Evolutionary conservation across 2,888 invertebrate species (phyloP), one percentile per base, ranked within the genome.

Genomic region (Microctonus hyperodae): DNA sequence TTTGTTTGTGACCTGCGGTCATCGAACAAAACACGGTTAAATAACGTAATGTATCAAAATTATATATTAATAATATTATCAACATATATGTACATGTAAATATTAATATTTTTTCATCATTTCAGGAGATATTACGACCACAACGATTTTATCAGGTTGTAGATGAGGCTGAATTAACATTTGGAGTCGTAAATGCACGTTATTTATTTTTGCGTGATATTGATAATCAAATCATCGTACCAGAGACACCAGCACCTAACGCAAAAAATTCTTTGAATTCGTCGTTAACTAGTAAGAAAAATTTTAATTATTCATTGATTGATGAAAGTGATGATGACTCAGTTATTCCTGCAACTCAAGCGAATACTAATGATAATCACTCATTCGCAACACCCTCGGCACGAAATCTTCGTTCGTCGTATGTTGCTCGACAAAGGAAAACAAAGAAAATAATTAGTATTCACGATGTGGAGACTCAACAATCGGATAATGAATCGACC

Each of bases 1-100:
- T 81, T 87, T 71, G 79, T 88, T 23, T 85, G 80, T 74, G 88
- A 88, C 73, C 77, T 85, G 31, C 79, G 83, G 56, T 87, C 87
- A 67, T 78, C 83, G 9, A 87, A 87, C 74, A 85, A 83, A 72
- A 86, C 87, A 5, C 81, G 79, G 67, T 74, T 86, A 44, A 86
- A 85, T 68, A 82, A 84, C 74, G 87, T 87, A 82, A 79, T 22
- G 67, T 73, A 59, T 10, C 58, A 48, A 63, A 56, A 50, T 57
- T 23, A n/a, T 10, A 63, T 25, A 23, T 37, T 64, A 37, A 40
- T 25, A 35, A 37, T 33, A 56, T 35, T 13, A 1, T 1, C 31
- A 5, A 25, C 50, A 13, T 6, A 57, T 67, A 31, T 51, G 48
- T 20, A 33, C 64, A 20, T 10, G 44, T 25, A n/a, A 2, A 33